Conservation (phyloP, 2,888 invertebrate genomes). For the Idaea aversata region DNA sequence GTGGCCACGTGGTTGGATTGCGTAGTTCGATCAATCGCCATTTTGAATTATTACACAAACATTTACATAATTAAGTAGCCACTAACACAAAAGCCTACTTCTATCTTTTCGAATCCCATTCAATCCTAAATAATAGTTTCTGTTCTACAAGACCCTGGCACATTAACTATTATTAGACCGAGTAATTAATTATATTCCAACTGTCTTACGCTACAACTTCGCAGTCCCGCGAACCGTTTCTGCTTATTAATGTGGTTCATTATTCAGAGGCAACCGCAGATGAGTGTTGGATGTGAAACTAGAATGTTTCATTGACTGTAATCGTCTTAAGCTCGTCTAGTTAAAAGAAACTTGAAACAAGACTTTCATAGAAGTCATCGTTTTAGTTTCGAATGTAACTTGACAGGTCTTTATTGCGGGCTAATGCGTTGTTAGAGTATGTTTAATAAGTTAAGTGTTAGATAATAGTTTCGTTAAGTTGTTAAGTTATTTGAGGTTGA, state of each 20-base stretch:
- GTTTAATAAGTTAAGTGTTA: neutral
- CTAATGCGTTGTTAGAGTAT: neutral
- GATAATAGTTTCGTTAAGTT: neutral
- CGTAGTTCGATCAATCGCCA: too few species aligned
- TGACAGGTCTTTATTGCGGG: neutral
- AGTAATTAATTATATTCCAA: conserved; percentile 62
- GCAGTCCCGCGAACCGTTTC: conserved; percentile 54
- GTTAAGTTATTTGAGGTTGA: neutral
- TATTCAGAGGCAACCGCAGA: conserved; percentile 71
- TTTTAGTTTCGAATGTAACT: conserved; percentile 36
- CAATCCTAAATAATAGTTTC: conserved; percentile 62
- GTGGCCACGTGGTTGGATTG: too few species aligned
- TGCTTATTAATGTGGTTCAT: conserved; percentile 75
- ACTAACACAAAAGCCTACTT: conserved; percentile 22
- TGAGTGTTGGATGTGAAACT: conserved; percentile 67
- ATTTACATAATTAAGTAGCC: too few species aligned
- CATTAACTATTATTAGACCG: conserved; percentile 45
- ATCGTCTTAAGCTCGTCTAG: conserved; percentile 51
- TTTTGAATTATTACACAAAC: too few species aligned
- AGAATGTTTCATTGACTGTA: conserved; percentile 63
- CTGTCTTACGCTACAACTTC: conserved; percentile 46
- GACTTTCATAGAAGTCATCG: conserved; percentile 55
- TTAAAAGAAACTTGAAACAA: conserved; percentile 63
- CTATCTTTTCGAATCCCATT: conserved; percentile 37
- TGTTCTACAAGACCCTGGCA: conserved; percentile 44